These are phyloP conservation scores for Heliconius hewitsoni DNA, from an alignment of 1,140 invertebrate species.

Conservation along the genomic window DNA sequence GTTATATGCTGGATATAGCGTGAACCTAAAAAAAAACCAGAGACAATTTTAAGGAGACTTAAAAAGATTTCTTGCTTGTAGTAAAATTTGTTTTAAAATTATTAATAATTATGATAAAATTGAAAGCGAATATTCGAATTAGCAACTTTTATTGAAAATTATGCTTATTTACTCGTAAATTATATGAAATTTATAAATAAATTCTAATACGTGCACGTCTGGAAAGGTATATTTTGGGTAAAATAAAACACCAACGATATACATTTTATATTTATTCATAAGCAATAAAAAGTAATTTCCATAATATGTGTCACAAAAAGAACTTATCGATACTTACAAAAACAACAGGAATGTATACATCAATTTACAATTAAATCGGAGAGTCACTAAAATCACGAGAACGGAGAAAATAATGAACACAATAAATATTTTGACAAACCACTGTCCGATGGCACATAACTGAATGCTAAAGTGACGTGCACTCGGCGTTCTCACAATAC, in stretches of 20 bases:
- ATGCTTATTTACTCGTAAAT: no score
- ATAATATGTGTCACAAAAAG: slow-evolving; percentile 69
- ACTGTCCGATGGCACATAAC: slow-evolving; percentile 26
- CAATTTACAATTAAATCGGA: slow-evolving; percentile 50
- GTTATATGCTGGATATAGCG: no score
- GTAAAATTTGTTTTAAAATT: not conserved
- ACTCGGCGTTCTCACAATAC: slow-evolving; percentile 54
- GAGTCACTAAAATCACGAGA: slow-evolving; percentile 50
- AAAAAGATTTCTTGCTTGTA: no score
- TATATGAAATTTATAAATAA: no score
- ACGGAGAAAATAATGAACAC: slow-evolving; percentile 27
- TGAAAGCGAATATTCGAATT: no score
- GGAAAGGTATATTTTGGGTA: slow-evolving; percentile 14
- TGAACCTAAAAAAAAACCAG: no score
- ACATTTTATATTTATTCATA: slow-evolving; percentile 78
- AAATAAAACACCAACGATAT: slow-evolving; percentile 47
- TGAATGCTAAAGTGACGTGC: slow-evolving; percentile 38
- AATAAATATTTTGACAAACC: slow-evolving; percentile 39
- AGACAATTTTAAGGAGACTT: no score
- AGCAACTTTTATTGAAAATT: no score
- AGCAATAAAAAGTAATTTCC: slow-evolving; percentile 79
- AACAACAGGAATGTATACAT: slow-evolving; percentile 56
- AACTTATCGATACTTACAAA: slow-evolving; percentile 63
- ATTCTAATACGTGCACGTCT: not conserved
- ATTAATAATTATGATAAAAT: not conserved